Evolutionary conservation across 2,888 invertebrate species (phyloP).

Genomic region (Heliconius erato): DNA sequence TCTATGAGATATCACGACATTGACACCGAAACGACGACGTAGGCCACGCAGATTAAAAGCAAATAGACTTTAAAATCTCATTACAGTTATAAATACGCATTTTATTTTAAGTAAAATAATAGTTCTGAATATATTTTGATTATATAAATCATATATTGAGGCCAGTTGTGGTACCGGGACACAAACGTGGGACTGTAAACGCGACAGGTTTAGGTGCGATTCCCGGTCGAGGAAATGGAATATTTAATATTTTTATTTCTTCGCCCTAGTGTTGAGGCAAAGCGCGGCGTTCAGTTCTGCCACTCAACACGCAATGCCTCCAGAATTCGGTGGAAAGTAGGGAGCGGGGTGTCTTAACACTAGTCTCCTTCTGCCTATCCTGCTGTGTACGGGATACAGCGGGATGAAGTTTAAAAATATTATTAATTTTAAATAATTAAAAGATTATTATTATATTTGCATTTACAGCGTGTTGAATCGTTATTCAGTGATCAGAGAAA

Average conservation of each 20-base stretch:
- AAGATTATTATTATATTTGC: neutral
- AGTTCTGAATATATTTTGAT: too few relatives aligned
- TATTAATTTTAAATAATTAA: neutral
- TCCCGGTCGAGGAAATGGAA: neutral
- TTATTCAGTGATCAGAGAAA: neutral
- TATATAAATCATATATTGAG: neutral
- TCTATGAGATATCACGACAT: conserved; percentile 21
- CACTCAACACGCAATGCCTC: neutral
- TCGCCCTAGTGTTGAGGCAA: too few relatives aligned
- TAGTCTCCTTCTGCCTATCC: neutral
- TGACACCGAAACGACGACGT: conserved; percentile 5
- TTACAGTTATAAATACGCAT: neutral
- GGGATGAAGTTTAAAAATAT: neutral
- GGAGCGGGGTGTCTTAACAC: neutral
- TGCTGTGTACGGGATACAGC: neutral
- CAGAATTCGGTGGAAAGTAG: neutral
- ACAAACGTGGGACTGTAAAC: neutral
- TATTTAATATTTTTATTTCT: neutral
- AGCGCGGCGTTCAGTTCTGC: too few relatives aligned
- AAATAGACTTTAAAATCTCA: neutral
- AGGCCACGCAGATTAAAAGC: neutral
- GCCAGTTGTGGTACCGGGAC: neutral
- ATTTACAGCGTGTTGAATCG: neutral
- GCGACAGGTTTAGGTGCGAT: neutral
- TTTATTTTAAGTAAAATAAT: too few relatives aligned